Percentiles rank a stretch among this genome's conserved stretches.
These are phyloP conservation scores for Trissolcus basalis DNA, from an alignment of 1,140 invertebrate species.

Conservation along the genomic window DNA sequence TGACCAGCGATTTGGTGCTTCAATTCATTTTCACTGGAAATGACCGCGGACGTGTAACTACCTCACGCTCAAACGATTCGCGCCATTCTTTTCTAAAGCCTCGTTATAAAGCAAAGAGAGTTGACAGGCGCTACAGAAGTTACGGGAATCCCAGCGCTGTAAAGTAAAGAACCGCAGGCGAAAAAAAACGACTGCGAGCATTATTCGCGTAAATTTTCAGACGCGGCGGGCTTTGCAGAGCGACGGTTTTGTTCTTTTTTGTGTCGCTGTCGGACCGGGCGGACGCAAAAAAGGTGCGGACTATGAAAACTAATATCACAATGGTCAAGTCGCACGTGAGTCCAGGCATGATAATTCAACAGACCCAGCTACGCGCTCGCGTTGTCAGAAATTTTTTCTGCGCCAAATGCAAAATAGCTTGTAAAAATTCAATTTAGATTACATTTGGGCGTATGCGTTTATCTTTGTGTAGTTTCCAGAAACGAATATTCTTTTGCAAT, in stretches of 20 bases:
- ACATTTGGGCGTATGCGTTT: constrained; percentile 26
- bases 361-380: constrained; percentile 6
- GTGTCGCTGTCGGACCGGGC: constrained; percentile 22
- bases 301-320: constrained; percentile 57
- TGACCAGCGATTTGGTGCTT: constrained; percentile 28
- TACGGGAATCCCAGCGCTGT: constrained; percentile 46
- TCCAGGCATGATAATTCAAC: constrained; percentile 51
- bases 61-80: constrained; percentile 27
- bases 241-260: constrained; percentile 38
- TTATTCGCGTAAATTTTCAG: constrained; percentile 59
- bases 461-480: constrained; percentile 14
- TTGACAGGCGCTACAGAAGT: constrained; percentile 43
- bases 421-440: constrained; percentile 54
- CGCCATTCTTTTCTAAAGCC: constrained; percentile 43
- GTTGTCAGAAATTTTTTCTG: constrained; percentile 25
- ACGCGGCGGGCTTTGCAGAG: constrained; percentile 44
- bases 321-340: constrained; percentile 49
- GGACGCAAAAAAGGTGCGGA: constrained; percentile 50
- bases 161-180: constrained; percentile 44
- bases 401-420: constrained; percentile 46
- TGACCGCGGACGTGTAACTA: constrained; percentile 21
- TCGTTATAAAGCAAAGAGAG: constrained; percentile 49
- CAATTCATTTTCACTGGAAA: constrained; percentile 38
- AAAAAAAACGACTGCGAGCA: constrained; percentile 36
- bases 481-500: constrained; percentile 13